Conservation (phyloP, 2,888 invertebrate genomes). For the Pasiphila rectangulata region DNA sequence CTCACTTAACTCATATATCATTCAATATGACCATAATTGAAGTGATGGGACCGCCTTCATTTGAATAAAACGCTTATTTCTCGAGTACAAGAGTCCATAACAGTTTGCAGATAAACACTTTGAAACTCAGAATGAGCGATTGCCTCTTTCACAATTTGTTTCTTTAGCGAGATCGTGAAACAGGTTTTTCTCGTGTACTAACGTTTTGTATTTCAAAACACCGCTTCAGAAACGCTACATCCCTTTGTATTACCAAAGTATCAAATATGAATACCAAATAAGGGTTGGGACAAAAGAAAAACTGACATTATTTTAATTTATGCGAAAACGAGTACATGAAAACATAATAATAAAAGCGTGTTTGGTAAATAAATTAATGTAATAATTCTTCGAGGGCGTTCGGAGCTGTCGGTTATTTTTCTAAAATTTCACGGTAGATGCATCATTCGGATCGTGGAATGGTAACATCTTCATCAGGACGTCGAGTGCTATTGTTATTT, state of each 20-base stretch:
- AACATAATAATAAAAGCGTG: slow-evolving; percentile 78
- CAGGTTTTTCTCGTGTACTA: slow-evolving; percentile 72
- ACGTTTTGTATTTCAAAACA: slow-evolving; percentile 59
- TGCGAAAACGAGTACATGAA: slow-evolving; percentile 78
- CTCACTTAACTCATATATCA: slow-evolving; percentile 80
- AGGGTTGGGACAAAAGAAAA: slow-evolving; percentile 79
- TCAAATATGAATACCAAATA: slow-evolving; percentile 81
- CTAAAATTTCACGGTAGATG: slow-evolving; percentile 77
- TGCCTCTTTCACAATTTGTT: slow-evolving; percentile 80
- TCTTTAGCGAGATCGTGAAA: slow-evolving; percentile 74
- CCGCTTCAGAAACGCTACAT: slow-evolving; percentile 62
- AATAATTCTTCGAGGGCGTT: slow-evolving; percentile 73
- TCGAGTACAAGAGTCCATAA: slow-evolving; percentile 54
- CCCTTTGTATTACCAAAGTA: slow-evolving; percentile 78
- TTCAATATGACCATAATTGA: slow-evolving; percentile 80
- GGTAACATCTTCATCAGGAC: slow-evolving; percentile 67
- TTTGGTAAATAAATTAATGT: slow-evolving; percentile 79
- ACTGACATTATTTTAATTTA: slow-evolving; percentile 79
- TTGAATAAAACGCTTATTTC: slow-evolving; percentile 63
- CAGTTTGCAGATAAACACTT: slow-evolving; percentile 45
- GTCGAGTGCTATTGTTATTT: slow-evolving; percentile 40
- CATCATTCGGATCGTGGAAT: slow-evolving; percentile 68
- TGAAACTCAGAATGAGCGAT: slow-evolving; percentile 70
- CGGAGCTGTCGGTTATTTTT: slow-evolving; percentile 64
- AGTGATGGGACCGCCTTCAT: slow-evolving; percentile 55